Percentiles rank a stretch among this genome's conserved stretches.
These are phyloP conservation scores for Capra hircus DNA, from an alignment of 2,113 vertebrate genomes.

Conservation along the genomic window DNA sequence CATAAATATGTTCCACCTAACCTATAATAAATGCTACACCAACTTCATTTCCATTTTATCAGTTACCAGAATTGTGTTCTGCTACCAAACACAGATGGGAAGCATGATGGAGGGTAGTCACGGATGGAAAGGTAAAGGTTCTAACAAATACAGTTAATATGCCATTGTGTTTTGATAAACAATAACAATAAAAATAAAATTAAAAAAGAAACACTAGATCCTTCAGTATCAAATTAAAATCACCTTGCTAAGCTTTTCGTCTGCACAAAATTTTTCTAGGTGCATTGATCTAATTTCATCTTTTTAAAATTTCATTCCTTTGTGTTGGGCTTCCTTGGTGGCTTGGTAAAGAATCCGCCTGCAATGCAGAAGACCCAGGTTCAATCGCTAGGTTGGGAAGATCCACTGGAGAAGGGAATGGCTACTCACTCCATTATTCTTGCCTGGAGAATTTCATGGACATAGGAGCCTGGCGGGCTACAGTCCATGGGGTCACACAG, in stretches of 20 bases:
- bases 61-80: not conserved
- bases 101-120: not conserved
- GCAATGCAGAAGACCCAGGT: not conserved
- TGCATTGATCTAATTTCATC: not conserved
- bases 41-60: not conserved
- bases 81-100: not conserved
- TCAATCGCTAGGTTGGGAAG: not conserved
- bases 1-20: not conserved
- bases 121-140: not conserved
- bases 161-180: not conserved
- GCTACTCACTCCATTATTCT: not conserved
- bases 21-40: not conserved
- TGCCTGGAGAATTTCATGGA: not conserved
- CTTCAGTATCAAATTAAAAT: not conserved
- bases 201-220: not conserved
- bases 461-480: accelerated
- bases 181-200: not conserved
- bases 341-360: not conserved
- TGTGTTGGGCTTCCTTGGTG: not conserved
- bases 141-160: not conserved
- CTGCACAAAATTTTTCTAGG: not conserved
- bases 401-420: not conserved
- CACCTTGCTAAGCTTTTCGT: not conserved
- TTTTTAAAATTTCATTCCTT: not conserved
- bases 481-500: not conserved